Evolutionary conservation across 2,888 invertebrate genomes (phyloP).

Genomic region (Biston betularia): DNA sequence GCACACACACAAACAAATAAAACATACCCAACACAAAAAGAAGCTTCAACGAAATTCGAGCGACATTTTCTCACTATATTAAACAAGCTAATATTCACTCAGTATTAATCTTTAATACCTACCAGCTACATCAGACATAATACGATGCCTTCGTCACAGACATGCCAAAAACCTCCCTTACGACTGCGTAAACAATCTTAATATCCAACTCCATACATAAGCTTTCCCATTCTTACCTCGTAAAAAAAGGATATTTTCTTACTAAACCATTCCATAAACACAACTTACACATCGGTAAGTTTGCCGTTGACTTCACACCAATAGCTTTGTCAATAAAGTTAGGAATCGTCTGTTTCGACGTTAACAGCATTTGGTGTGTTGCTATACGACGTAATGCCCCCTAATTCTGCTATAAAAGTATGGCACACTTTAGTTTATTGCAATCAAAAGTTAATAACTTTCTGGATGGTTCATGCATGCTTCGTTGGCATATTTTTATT

Average conservation of each 20-base stretch:
- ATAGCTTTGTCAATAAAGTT: slow-evolving; percentile 42
- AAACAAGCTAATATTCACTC: slow-evolving; percentile 14
- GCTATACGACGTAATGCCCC: slow-evolving; percentile 65
- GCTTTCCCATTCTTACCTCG: slow-evolving; percentile 78
- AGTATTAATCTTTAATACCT: slow-evolving; percentile 29
- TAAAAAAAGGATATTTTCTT: slow-evolving; percentile 82
- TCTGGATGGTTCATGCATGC: slow-evolving; percentile 37
- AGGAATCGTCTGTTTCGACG: slow-evolving; percentile 30
- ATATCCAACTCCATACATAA: slow-evolving; percentile 76
- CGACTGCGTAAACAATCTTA: slow-evolving; percentile 74
- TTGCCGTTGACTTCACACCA: slow-evolving; percentile 41
- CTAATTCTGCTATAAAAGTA: slow-evolving; percentile 81
- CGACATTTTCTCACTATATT: not conserved
- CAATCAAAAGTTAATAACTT: slow-evolving; percentile 81
- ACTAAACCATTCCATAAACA: slow-evolving; percentile 80
- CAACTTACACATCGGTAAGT: slow-evolving; percentile 55
- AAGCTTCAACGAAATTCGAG: not conserved
- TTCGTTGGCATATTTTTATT: slow-evolving; percentile 37
- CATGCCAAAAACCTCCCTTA: slow-evolving; percentile 52
- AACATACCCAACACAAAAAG: too few species aligned
- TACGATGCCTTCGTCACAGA: slow-evolving; percentile 38
- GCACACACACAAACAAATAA: too few species aligned
- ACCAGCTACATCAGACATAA: slow-evolving; percentile 26
- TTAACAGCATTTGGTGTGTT: slow-evolving; percentile 39
- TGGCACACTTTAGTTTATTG: slow-evolving; percentile 80